These are phyloP conservation scores for Leucophenga varia DNA, from an alignment of 1,140 invertebrate species.

Conservation along the genomic window DNA sequence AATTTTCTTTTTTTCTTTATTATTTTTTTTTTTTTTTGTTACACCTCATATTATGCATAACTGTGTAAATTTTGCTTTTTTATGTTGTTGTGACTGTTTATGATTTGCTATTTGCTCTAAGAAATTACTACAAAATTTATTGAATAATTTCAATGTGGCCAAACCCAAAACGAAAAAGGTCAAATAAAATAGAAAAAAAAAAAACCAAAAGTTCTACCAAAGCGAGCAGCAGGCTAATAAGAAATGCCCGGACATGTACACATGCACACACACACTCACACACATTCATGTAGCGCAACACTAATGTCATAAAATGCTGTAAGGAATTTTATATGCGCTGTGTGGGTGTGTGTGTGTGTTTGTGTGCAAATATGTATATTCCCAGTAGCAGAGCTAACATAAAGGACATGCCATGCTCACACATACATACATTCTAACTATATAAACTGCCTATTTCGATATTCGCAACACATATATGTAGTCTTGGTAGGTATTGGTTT, in stretches of 20 bases:
- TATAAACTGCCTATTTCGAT: too few species aligned
- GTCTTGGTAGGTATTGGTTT: too few species aligned
- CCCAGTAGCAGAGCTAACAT: too few species aligned
- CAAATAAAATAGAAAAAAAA: neutral
- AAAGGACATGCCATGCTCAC: too few species aligned
- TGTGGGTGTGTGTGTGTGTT: too few species aligned
- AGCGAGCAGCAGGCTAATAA: conserved; percentile 28
- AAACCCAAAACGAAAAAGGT: conserved; percentile 14
- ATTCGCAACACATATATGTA: too few species aligned
- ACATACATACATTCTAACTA: too few species aligned
- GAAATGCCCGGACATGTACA: conserved; percentile 48
- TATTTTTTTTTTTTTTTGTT: conserved; percentile 5
- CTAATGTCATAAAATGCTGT: conserved; percentile 45
- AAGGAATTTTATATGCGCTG: conserved; percentile 36
- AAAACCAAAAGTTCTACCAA: neutral
- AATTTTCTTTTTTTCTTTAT: conserved; percentile 5
- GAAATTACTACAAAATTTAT: conserved; percentile 54
- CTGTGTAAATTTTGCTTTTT: too few species aligned
- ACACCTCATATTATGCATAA: neutral
- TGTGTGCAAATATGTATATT: too few species aligned
- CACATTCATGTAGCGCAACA: too few species aligned
- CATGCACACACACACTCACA: too few species aligned
- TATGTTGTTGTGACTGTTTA: conserved; percentile 16
- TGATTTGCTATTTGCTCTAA: conserved; percentile 50
- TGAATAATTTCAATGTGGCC: conserved; percentile 46